These are phyloP conservation scores for Trinectes maculatus DNA, from an alignment of 2,113 vertebrate genomes.

Conservation along the genomic window DNA sequence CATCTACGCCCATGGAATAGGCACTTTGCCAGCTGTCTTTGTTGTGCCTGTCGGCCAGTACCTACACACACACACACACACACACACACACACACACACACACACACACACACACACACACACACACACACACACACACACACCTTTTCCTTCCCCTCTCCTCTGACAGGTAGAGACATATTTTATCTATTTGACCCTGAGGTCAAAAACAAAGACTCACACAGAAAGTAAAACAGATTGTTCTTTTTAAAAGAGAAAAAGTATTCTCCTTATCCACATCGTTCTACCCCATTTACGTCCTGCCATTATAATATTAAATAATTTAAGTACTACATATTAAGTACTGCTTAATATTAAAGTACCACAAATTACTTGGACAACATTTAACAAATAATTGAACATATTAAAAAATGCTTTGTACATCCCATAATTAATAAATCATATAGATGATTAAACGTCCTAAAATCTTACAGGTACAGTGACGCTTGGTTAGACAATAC, in stretches of 20 bases:
- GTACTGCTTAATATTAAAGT: neutral
- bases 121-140: conserved; percentile 14
- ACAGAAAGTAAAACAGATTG: conserved; percentile 21
- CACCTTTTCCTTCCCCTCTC: conserved; percentile 67
- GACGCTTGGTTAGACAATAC: neutral
- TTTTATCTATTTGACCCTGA: conserved; percentile 52
- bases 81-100: conserved; percentile 32
- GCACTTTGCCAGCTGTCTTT: conserved; percentile 56
- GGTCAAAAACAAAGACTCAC: conserved; percentile 30
- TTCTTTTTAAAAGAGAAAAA: neutral
- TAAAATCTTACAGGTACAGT: neutral
- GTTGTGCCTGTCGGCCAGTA: conserved; percentile 25
- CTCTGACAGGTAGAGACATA: conserved; percentile 20
- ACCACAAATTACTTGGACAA: neutral
- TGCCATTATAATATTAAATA: neutral
- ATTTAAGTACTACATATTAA: too few species aligned
- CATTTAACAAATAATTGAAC: neutral
- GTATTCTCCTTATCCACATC: neutral
- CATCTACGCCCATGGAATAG: conserved; percentile 74
- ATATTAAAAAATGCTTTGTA: too few species aligned
- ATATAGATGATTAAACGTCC: neutral
- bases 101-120: conserved; percentile 21
- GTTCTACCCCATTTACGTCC: neutral
- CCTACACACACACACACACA: conserved; percentile 33
- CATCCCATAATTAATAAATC: too few species aligned